Evolutionary conservation across 2,888 invertebrate species (phyloP).

Genomic region (Caenorhabditis drosophilae): DNA sequence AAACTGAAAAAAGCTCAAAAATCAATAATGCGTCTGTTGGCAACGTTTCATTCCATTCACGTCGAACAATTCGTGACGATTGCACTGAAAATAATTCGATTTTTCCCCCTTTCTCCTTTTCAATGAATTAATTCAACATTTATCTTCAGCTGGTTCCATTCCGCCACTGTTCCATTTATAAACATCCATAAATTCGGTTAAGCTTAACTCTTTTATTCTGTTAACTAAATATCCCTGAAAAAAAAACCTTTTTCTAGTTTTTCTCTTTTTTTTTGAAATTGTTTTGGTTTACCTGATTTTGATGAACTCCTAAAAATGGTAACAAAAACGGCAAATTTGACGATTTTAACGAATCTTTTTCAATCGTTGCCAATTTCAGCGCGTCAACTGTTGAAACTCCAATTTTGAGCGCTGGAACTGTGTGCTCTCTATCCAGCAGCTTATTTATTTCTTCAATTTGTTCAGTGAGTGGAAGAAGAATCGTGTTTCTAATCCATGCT

Average conservation of each 20-base stretch:
- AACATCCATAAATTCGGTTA: constrained; percentile 39
- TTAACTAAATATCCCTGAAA: constrained; percentile 39
- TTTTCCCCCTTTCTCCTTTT: no score
- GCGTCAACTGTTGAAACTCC: constrained; percentile 43
- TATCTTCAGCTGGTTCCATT: constrained; percentile 38
- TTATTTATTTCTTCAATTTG: constrained; percentile 45
- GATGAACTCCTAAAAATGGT: constrained; percentile 38
- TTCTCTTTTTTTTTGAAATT: not conserved
- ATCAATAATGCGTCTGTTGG: constrained; percentile 50
- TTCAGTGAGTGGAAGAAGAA: constrained; percentile 34
- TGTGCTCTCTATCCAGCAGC: constrained; percentile 42
- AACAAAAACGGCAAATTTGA: constrained; percentile 46
- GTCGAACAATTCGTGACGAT: constrained; percentile 21
- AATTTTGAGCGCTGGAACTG: constrained; percentile 41
- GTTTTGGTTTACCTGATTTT: constrained; percentile 50
- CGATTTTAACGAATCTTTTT: constrained; percentile 32
- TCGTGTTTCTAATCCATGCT: constrained; percentile 48
- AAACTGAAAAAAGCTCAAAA: constrained; percentile 45
- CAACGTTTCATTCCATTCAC: constrained; percentile 44
- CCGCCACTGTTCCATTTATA: constrained; percentile 55
- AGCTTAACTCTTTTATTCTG: constrained; percentile 37
- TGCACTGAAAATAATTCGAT: constrained; percentile 4
- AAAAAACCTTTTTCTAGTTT: not conserved
- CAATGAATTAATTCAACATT: no score
- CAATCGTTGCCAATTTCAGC: constrained; percentile 37